phyloP scores from a whole-genome alignment of 1,140 invertebrate species.

The Trichonephila inaurata region DNA sequence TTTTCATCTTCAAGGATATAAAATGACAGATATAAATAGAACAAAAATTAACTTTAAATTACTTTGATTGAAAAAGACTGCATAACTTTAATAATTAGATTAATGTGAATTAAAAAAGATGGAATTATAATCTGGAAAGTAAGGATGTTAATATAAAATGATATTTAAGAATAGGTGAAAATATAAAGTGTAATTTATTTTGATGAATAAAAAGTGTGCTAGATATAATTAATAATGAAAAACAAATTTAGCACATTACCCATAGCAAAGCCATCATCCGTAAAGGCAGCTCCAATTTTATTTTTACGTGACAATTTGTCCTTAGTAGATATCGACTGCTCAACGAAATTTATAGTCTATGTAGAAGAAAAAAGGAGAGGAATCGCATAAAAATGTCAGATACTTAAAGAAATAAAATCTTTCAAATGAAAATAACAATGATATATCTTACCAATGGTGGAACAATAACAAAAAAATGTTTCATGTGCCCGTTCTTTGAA shows the following conservation, averaged over 20 bases:
- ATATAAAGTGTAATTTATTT: too few relatives aligned
- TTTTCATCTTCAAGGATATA: too few relatives aligned
- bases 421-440: slow-evolving; percentile 35
- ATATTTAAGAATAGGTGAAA: too few relatives aligned
- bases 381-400: not conserved
- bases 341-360: slow-evolving; percentile 94
- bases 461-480: slow-evolving; percentile 96
- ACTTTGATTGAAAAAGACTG: too few relatives aligned
- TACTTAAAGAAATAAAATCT: not conserved
- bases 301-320: slow-evolving; percentile 94
- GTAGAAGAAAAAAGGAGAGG: not conserved
- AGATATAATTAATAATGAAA: too few relatives aligned
- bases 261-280: slow-evolving; percentile 99
- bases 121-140: too few relatives aligned
- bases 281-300: slow-evolving; percentile 92
- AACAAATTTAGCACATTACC: slow-evolving; percentile 83
- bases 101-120: too few relatives aligned
- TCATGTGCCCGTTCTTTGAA: slow-evolving; percentile 92
- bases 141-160: too few relatives aligned
- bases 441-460: slow-evolving; percentile 87
- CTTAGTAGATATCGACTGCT: slow-evolving; percentile 94
- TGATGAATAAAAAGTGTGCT: too few relatives aligned
- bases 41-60: too few relatives aligned
- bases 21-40: too few relatives aligned
- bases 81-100: too few relatives aligned